A percentile compares a stretch with the other conserved stretches of the same genome.
Evolutionary conservation across 2,797 vertebrate species (phyloP).

Genomic region (Malacoraja senta): DNA sequence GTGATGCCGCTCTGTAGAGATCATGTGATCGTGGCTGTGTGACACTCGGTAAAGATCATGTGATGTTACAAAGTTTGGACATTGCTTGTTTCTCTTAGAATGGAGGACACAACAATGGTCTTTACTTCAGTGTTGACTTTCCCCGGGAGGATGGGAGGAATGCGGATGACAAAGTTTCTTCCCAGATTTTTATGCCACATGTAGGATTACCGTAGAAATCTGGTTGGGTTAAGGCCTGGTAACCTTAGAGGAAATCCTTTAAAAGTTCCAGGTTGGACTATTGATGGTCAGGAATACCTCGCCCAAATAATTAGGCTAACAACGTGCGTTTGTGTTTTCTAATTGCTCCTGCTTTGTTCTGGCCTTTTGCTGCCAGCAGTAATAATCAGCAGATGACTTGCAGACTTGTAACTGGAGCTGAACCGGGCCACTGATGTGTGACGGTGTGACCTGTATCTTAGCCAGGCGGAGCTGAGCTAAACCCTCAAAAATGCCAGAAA

Average conservation of each 20-base stretch:
- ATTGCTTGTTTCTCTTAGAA: background rate
- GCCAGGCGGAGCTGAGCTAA: conserved; percentile 7
- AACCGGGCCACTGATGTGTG: background rate
- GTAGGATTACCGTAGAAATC: background rate
- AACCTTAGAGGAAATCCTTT: background rate
- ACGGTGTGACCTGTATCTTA: background rate
- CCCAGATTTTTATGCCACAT: background rate
- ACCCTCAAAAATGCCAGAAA: background rate
- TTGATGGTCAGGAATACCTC: background rate
- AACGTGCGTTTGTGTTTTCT: background rate
- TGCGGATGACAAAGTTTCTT: background rate
- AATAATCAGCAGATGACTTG: background rate
- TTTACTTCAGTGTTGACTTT: background rate
- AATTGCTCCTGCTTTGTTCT: background rate
- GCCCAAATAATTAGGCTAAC: background rate
- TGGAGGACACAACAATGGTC: background rate
- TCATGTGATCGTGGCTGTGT: background rate
- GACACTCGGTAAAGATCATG: too few species aligned
- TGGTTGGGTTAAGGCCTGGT: background rate
- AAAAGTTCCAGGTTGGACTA: background rate
- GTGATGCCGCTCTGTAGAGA: too few species aligned
- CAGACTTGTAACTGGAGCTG: background rate
- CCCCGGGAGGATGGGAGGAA: background rate
- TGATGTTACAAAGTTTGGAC: background rate
- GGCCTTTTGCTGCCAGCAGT: background rate